phyloP scores from a whole-genome alignment of 1,140 invertebrate genomes.

The Caenorhabditis remanei region DNA sequence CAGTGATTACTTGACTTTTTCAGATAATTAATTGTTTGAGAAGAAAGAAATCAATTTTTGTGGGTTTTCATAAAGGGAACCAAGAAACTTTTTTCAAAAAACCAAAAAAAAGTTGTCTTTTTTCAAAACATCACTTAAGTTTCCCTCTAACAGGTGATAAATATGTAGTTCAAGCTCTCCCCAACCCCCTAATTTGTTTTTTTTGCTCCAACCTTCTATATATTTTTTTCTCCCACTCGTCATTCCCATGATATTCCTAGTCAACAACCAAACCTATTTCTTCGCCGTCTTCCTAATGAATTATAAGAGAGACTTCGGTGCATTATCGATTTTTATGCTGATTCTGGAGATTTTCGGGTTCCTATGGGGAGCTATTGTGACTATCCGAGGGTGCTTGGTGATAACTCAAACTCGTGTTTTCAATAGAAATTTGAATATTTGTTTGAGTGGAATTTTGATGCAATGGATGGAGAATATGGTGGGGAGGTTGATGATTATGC shows the following conservation, averaged over 20 bases:
- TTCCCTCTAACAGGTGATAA: too few species aligned
- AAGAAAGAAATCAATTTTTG: too few species aligned
- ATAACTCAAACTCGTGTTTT: background rate
- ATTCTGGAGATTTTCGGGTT: background rate
- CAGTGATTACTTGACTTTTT: too few species aligned
- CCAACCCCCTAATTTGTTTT: too few species aligned
- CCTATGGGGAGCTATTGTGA: background rate
- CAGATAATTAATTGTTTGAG: too few species aligned
- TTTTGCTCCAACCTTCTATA: too few species aligned
- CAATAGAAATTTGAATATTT: conserved; percentile 12
- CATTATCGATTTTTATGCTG: background rate
- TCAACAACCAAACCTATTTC: conserved; percentile 11
- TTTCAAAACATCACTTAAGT: too few species aligned
- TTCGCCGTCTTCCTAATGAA: conserved; percentile 24
- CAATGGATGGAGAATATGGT: conserved; percentile 6
- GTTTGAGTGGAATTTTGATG: background rate
- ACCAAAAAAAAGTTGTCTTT: too few species aligned
- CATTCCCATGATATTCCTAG: conserved; percentile 7
- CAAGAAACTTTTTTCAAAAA: too few species aligned
- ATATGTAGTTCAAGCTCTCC: too few species aligned
- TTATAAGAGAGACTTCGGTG: background rate
- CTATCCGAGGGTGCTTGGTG: background rate
- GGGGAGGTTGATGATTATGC: conserved; percentile 17
- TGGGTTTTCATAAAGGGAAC: too few species aligned
- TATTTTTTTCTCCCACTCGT: background rate